Evolutionary conservation across 2,888 invertebrate genomes (phyloP), one percentile per base, ranked within the genome.

Genomic region (Hedychridium roseum): DNA sequence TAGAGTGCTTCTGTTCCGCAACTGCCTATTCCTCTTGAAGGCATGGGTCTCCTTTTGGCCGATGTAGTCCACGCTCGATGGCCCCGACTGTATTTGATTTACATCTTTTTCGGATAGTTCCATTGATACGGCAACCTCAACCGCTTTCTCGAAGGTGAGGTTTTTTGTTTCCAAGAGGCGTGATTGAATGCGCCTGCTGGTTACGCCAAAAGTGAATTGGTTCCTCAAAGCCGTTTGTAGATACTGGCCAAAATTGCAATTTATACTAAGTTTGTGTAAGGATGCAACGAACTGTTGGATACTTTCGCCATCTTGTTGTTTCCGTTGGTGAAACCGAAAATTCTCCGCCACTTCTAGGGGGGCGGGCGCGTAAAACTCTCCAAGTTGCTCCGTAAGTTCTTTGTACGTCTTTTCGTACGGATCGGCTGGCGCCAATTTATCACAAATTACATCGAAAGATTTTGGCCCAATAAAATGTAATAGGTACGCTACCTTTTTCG

Each of bases 121-220:
- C 46, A 46, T 46, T 6, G 34, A 27, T 12, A 41, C 17, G 5
- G 46, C 46, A n/a, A n/a, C n/a, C n/a, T n/a, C n/a, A n/a, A n/a
- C n/a, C n/a, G n/a, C n/a, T n/a, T n/a, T n/a, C n/a, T n/a, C n/a
- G n/a, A n/a, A n/a, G n/a, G n/a, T n/a, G n/a, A n/a, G n/a, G n/a
- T n/a, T n/a, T n/a, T n/a, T n/a, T n/a, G n/a, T n/a, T n/a, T n/a
- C n/a, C n/a, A n/a, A n/a, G n/a, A n/a, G n/a, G n/a, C n/a, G n/a
- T 2, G 23, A 32, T 20, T 42, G 32, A 9, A 42, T 2, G 1
- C 16, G 20, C 5, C 11, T 31, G 11, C 41, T 28, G 15, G 38
- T 44, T 6, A 50, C 36, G 15, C 54, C 54, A 35, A 51, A 50
- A 16, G 46, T 50, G 9, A 54, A 49, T 26, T 54, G 54, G 21